phyloP scores from a whole-genome alignment of 2,113 vertebrate genomes.

The Protobothrops mucrosquamatus region DNA sequence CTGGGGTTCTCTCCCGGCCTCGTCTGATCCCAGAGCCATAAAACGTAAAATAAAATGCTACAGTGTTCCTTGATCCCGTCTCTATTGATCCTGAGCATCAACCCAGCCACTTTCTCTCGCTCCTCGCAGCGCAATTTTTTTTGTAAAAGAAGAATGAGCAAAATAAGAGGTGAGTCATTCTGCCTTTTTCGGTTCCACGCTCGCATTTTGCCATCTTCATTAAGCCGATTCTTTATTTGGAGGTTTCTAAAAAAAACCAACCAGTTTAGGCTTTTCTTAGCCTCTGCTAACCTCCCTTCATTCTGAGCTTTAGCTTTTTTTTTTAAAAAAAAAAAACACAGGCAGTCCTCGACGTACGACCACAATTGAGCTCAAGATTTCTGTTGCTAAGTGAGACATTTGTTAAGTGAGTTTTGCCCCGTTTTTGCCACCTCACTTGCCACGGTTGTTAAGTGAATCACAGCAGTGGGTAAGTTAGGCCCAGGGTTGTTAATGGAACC shows the following conservation, averaged over 20 bases:
- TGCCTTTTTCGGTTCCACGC: not conserved
- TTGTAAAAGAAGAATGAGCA: not conserved
- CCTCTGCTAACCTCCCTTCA: not conserved
- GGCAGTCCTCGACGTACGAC: not conserved
- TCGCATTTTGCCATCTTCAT: not conserved
- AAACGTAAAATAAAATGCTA: not conserved
- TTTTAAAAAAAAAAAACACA: not conserved
- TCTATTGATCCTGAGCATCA: not conserved
- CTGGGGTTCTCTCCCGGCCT: rapidly evolving
- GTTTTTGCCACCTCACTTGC: no score
- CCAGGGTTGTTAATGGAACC: no score
- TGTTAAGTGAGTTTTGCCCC: no score
- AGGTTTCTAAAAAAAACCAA: not conserved
- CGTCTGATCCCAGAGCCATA: not conserved
- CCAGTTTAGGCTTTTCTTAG: not conserved
- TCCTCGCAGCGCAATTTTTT: not conserved
- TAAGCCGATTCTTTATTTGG: not conserved
- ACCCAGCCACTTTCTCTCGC: not conserved
- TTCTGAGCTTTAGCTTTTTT: not conserved
- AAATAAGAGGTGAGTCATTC: not conserved
- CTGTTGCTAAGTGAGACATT: no score
- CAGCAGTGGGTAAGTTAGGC: no score
- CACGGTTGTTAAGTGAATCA: no score
- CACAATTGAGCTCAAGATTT: not conserved
- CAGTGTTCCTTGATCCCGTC: not conserved